These are phyloP conservation scores for Sclerurus mexicanus DNA, from an alignment of 2,113 vertebrate genomes.

Conservation along the genomic window DNA sequence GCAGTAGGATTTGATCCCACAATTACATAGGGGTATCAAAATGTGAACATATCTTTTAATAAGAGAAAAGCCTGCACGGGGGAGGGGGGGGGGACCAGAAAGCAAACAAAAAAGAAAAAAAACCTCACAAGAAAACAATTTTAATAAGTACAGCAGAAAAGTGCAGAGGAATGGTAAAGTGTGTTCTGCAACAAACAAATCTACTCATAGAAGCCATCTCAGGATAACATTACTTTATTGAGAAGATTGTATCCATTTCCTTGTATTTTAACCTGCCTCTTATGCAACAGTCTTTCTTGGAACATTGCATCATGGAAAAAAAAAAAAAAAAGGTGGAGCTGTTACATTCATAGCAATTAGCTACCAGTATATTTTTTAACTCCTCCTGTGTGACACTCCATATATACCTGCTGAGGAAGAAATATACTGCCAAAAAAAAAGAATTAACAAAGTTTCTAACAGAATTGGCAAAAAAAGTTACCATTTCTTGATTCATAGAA, in stretches of 20 bases:
- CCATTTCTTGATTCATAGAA: not conserved
- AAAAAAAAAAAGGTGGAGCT: not conserved
- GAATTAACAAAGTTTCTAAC: not conserved
- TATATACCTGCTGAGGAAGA: not conserved
- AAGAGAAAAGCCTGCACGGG: not conserved
- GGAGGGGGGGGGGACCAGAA: too few species aligned
- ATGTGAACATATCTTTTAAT: not conserved
- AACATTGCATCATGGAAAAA: slow-evolving; percentile 1
- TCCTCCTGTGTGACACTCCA: not conserved
- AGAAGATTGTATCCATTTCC: not conserved
- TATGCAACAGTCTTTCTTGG: slow-evolving; percentile 32
- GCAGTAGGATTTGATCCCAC: not conserved
- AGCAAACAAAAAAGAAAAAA: not conserved
- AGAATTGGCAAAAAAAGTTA: not conserved
- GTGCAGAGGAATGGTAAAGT: not conserved
- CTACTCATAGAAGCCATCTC: not conserved
- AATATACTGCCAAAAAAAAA: not conserved
- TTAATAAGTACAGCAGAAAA: not conserved
- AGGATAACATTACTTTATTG: not conserved
- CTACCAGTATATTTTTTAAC: not conserved
- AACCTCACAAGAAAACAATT: not conserved
- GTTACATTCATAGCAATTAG: not conserved
- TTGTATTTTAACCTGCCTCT: slow-evolving; percentile 15
- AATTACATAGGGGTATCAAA: not conserved
- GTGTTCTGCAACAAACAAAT: not conserved